A percentile compares a stretch with the other conserved stretches of the same genome.
These are phyloP conservation scores for Rhinolophus ferrumequinum DNA, from an alignment of 2,113 vertebrate species.

Conservation along the genomic window DNA sequence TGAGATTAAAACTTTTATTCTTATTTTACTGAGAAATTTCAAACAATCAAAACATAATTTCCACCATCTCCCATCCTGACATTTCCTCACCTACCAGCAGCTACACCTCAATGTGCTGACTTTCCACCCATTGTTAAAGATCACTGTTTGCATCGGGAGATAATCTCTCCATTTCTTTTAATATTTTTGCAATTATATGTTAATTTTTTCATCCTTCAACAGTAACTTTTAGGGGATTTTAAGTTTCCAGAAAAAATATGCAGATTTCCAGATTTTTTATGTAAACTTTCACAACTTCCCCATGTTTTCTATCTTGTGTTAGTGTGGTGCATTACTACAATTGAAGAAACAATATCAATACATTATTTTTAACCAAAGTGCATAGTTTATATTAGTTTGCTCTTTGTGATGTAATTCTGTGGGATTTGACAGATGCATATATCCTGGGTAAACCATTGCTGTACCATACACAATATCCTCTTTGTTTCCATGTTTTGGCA, in stretches of 20 bases:
- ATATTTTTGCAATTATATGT: neutral
- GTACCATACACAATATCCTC: neutral
- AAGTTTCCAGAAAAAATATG: neutral
- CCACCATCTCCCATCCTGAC: neutral
- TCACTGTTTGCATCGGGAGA: neutral
- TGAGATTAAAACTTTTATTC: neutral
- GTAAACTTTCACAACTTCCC: neutral
- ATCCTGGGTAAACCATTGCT: neutral
- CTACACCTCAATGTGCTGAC: neutral
- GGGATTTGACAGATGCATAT: neutral
- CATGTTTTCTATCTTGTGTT: neutral
- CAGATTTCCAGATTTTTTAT: neutral
- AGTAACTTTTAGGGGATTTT: neutral
- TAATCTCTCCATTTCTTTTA: neutral
- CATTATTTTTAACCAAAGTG: neutral
- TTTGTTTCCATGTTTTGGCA: neutral
- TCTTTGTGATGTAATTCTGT: neutral
- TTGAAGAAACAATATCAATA: neutral
- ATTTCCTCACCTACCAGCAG: neutral
- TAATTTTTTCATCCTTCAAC: neutral
- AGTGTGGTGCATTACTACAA: neutral
- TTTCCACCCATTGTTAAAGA: neutral
- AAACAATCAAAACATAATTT: conserved; percentile 1
- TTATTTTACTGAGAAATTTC: neutral
- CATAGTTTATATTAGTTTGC: neutral